These are phyloP conservation scores for Gnathochromis pfefferi DNA, from an alignment of 2,113 vertebrate species.

Conservation along the genomic window DNA sequence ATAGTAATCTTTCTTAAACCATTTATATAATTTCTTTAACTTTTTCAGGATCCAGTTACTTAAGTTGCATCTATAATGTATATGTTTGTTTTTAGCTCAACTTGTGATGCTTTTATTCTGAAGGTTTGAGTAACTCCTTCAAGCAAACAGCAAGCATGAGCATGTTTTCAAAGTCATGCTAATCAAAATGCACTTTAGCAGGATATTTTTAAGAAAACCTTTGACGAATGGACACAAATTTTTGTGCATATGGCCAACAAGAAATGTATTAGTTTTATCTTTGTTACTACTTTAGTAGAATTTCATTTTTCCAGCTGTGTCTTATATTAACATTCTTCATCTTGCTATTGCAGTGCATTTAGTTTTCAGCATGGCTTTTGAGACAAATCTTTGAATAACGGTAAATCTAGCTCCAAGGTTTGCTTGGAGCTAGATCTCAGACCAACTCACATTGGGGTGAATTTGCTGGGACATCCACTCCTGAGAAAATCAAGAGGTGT, in stretches of 20 bases:
- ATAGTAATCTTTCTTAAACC: no score
- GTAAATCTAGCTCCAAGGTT: accelerated
- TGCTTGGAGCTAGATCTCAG: not conserved
- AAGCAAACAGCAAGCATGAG: no score
- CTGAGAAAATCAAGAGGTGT: not conserved
- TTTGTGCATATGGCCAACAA: not conserved
- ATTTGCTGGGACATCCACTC: not conserved
- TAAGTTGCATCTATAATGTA: no score
- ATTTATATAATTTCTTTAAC: no score
- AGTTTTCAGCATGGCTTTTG: not conserved
- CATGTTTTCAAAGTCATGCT: no score
- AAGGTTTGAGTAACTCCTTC: no score
- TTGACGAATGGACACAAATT: no score
- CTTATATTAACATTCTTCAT: not conserved
- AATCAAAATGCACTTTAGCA: no score
- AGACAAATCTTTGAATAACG: not conserved
- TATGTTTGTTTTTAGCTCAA: no score
- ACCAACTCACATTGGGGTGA: not conserved
- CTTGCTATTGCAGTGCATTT: not conserved
- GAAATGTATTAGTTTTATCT: not conserved
- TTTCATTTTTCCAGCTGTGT: not conserved
- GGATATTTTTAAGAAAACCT: no score
- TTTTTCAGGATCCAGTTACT: no score
- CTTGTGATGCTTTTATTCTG: no score
- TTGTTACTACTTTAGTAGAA: not conserved